Base-by-base conservation (phyloP, 1,140 invertebrate species). In the Reticulitermes speratus region DNA sequence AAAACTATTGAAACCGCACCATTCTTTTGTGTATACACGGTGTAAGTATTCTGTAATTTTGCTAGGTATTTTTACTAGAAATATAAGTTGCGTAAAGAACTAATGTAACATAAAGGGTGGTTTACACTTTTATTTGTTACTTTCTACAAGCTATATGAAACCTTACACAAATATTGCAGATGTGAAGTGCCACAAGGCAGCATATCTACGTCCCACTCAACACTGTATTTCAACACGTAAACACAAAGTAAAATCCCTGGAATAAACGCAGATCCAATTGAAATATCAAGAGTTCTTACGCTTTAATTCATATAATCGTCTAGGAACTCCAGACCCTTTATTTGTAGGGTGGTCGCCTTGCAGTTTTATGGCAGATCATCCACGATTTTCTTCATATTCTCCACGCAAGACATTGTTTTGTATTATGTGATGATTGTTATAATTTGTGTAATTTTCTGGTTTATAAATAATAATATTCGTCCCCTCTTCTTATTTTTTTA, bases 391-490 rank as follows among this genome's bases (percentile, higher is more conserved):
- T 11, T 8, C 59, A 19, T n/a, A 12, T 65, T 65, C 59, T 21
- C 9, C 59, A 65, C 1, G 7, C 59, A 65, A 75, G n/a, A 75
- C 65, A 75, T 75, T 75, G 65, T 75, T 75, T 75, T 75, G n/a
- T 75, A 75, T 75, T 25, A 75, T 30, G 65, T 75, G 65, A 30
- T 75, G 65, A 75, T 75, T 75, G n/a, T 30, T 75, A 75, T 75
- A 75, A 75, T 75, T 75, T 25, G 25, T 75, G 65, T 75, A 75
- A 75, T 75, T 30, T 75, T 30, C 2, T 25, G n/a, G 25, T 75
- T 30, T 75, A 75, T 30, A 75, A 75, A 30, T 75, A 30, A 75
- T 16, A 75, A 75, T 75, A 75, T 75, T 30, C n/a, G 14, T 19
- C 65, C 65, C n/a, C n/a, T 11, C 65, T 75, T 75, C 0, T 6